Percentiles rank a stretch among this genome's conserved stretches.
Evolutionary conservation across 2,797 vertebrate species (phyloP).

Genomic region (Moxostoma hubbsi): DNA sequence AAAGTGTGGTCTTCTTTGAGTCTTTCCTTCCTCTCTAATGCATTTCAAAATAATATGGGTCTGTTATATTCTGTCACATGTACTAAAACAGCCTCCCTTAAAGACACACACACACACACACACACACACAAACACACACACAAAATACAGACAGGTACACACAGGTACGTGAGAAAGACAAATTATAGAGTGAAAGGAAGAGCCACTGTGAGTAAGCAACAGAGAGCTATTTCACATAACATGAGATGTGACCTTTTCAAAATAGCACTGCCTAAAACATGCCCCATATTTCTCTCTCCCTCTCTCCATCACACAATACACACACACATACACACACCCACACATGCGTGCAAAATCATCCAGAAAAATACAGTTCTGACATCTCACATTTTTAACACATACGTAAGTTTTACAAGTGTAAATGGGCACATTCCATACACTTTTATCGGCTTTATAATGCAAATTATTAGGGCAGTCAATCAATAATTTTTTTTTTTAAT

Average conservation of each 20-base stretch:
- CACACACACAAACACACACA: slow-evolving; percentile 3
- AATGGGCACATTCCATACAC: background rate
- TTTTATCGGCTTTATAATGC: too few species aligned
- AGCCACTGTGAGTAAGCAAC: slow-evolving; percentile 41
- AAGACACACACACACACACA: slow-evolving; percentile 20
- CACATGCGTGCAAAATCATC: background rate
- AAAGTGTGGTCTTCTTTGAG: background rate
- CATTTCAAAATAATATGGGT: background rate
- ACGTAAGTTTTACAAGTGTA: background rate
- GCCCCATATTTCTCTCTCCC: background rate
- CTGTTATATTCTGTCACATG: background rate
- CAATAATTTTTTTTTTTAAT: too few species aligned
- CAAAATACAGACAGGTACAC: background rate
- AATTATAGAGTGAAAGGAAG: background rate
- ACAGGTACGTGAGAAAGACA: background rate
- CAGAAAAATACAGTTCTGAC: slow-evolving; percentile 16
- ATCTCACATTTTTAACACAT: background rate
- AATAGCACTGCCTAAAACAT: slow-evolving; percentile 50
- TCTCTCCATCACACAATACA: slow-evolving; percentile 14
- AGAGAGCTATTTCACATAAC: slow-evolving; percentile 50
- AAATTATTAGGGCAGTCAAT: too few species aligned
- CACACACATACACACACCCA: background rate
- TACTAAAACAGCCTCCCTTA: slow-evolving; percentile 6
- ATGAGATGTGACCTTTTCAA: slow-evolving; percentile 62
- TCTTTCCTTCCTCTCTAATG: background rate